Evolutionary conservation across 1,140 invertebrate species (phyloP).

Genomic region (Lutraria rhynchaena): DNA sequence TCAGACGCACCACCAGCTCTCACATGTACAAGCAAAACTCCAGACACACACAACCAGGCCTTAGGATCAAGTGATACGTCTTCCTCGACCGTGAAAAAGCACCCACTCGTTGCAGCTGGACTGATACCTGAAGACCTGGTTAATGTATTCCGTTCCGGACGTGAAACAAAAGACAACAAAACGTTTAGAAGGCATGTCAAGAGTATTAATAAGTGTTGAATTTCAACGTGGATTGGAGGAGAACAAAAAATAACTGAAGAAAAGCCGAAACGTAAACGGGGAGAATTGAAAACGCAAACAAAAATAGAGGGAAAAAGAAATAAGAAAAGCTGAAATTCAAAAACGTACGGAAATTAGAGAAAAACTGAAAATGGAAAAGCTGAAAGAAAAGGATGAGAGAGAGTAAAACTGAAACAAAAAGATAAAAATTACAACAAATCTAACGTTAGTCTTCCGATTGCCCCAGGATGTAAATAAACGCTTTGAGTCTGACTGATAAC

Average conservation of each 20-base stretch:
- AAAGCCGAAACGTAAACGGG: constrained; percentile 18
- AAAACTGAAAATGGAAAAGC: neutral
- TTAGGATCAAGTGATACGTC: neutral
- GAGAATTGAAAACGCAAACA: neutral
- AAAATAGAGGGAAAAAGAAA: constrained; percentile 7
- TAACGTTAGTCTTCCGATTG: neutral
- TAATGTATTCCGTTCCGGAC: constrained; percentile 23
- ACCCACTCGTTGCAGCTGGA: constrained; percentile 25
- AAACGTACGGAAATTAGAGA: constrained; percentile 6
- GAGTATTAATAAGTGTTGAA: constrained; percentile 26
- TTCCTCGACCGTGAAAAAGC: neutral
- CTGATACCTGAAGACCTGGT: constrained; percentile 44
- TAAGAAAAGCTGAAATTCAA: constrained; percentile 13
- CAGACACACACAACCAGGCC: neutral
- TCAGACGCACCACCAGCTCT: too few species aligned
- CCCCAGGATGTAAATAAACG: neutral
- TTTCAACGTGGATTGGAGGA: constrained; percentile 25
- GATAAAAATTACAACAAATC: neutral
- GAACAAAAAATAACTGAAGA: neutral
- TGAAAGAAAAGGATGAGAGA: constrained; percentile 3
- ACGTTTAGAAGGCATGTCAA: neutral
- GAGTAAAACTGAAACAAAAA: neutral
- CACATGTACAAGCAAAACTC: too few species aligned
- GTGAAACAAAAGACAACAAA: constrained; percentile 18
- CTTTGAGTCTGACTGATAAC: neutral